Conservation (phyloP, 2,797 vertebrate species). For the Leptatherina wallacei region DNA sequence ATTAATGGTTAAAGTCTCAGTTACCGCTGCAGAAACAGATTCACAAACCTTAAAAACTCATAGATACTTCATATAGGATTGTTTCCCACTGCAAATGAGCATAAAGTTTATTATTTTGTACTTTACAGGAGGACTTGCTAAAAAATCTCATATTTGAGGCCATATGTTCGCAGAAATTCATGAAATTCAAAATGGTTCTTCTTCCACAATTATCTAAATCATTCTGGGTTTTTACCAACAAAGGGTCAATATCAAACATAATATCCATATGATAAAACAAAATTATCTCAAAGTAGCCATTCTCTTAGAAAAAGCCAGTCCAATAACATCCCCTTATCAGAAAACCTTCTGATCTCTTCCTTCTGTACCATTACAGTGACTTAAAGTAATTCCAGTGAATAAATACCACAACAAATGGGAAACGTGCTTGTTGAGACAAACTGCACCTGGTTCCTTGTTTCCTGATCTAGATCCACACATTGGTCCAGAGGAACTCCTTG, state of each 20-base stretch:
- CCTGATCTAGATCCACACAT: slow-evolving; percentile 86
- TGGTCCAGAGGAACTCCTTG: slow-evolving; percentile 88
- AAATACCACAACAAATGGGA: not conserved
- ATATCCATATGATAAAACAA: not conserved
- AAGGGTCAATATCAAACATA: not conserved
- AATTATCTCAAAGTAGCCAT: not conserved
- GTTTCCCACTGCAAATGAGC: not conserved
- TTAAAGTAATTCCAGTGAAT: not conserved
- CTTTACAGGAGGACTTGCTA: not conserved
- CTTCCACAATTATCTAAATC: not conserved
- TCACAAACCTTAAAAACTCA: too few species aligned
- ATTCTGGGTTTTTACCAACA: not conserved
- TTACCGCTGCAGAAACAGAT: not conserved
- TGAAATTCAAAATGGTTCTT: not conserved
- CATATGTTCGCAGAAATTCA: not conserved
- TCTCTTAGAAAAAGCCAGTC: not conserved
- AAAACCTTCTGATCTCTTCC: not conserved
- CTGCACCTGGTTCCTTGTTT: slow-evolving; percentile 85
- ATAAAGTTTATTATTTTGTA: not conserved
- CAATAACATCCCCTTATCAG: not conserved
- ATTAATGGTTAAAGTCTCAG: not conserved
- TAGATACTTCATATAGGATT: not conserved
- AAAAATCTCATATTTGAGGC: not conserved
- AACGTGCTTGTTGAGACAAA: not conserved
- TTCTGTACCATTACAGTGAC: not conserved